Conservation (phyloP, 2,113 vertebrate genomes). For the Rhea pennata region DNA sequence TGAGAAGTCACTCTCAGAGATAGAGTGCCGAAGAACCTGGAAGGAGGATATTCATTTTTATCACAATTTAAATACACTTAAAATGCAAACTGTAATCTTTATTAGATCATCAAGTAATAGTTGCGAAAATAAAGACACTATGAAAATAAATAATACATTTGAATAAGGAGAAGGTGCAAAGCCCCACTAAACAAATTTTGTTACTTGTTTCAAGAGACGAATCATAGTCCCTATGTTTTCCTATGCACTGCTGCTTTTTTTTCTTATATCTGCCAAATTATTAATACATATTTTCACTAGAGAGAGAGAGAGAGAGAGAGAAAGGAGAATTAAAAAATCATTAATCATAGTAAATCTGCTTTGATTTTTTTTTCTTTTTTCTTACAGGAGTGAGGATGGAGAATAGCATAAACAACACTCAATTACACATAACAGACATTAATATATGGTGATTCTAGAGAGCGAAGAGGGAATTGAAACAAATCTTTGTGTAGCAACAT, state of each 20-base stretch:
- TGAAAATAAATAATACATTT: not conserved
- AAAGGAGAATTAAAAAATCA: not conserved
- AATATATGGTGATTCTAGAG: constrained; percentile 19
- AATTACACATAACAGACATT: constrained; percentile 13
- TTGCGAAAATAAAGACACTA: not conserved
- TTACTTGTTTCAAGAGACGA: not conserved
- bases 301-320: not conserved
- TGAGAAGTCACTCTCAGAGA: not conserved
- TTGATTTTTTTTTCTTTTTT: not conserved
- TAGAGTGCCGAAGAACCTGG: not conserved
- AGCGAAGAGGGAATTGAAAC: not conserved
- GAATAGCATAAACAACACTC: not conserved
- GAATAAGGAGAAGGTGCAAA: not conserved
- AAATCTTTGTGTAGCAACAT: not conserved
- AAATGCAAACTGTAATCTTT: not conserved
- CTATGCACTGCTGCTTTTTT: not conserved
- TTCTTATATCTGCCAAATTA: not conserved
- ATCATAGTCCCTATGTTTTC: not conserved
- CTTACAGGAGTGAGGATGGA: not conserved
- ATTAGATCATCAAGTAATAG: not conserved
- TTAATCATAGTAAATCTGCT: not conserved
- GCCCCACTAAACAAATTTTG: not conserved
- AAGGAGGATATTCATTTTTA: not conserved
- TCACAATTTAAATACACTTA: not conserved
- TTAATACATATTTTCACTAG: not conserved